These are phyloP conservation scores for Mactromeris polynyma DNA, from an alignment of 2,888 invertebrate genomes.

Conservation along the genomic window DNA sequence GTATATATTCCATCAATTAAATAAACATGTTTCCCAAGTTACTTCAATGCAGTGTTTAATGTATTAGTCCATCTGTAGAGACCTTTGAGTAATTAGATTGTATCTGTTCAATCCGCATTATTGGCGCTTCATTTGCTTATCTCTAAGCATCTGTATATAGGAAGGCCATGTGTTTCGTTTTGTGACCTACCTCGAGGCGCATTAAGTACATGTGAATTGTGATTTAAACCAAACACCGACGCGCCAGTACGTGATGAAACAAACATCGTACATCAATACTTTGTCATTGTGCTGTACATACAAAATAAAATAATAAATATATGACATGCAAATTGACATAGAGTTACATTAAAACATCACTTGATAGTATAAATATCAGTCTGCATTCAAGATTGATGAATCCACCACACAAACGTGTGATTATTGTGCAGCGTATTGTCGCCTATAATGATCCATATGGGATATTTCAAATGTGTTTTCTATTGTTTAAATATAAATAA, in stretches of 20 bases:
- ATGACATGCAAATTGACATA: not conserved
- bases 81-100: no score
- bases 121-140: no score
- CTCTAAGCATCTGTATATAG: no score
- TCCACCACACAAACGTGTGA: not conserved
- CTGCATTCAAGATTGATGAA: not conserved
- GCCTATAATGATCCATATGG: not conserved
- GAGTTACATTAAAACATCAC: not conserved
- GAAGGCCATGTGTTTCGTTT: no score
- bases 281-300: no score
- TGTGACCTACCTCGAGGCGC: no score
- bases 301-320: not conserved
- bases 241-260: not conserved
- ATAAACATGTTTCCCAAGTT: no score
- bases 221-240: not conserved
- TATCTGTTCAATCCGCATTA: no score
- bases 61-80: no score
- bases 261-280: not conserved
- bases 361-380: not conserved
- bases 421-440: not conserved
- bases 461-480: not conserved
- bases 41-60: no score
- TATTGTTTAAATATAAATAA: not conserved
- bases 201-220: no score
- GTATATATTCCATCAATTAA: no score